Evolutionary conservation across 1,140 invertebrate genomes (phyloP), one percentile per base, ranked within the genome.

Genomic region (Riptortus pedestris): DNA sequence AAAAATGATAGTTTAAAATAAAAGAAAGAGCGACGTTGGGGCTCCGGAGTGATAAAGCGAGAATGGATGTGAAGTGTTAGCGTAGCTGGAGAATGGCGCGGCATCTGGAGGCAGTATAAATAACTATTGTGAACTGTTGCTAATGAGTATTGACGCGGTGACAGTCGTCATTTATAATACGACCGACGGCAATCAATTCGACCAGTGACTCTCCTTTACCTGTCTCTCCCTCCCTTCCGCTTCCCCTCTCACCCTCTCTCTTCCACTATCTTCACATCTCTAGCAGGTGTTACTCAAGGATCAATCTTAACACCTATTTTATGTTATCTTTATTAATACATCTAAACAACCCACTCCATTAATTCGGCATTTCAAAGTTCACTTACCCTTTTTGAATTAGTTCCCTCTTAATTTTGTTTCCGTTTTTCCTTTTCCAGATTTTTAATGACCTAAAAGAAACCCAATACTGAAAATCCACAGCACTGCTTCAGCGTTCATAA

Each of bases 71-170:
- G 31, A 14, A 38, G 31, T 38, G 31, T 38, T 38, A 14, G 31
- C n/a, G n/a, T n/a, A n/a, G 31, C 31, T 38, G 31, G 31, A 38
- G 31, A 14, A 5, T 7, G 5, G 14, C 31, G 14, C 5, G 5
- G 31, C 5, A 7, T 5, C 14, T 7, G 31, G 5, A 14, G 31
- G 5, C 20, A 55, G 51, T 55, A 59, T 59, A 59, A 59, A 59
- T 59, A 59, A 31, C 57, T 24, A 59, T 59, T 59, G 57, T 59
- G 28, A 38, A 38, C 16, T 38, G n/a, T 33, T n/a, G 57, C 57
- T 59, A 59, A 59, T 59, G 57, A 59, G 57, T 59, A 59, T 38
- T 59, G 57, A 59, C 31, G 57, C 31, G 33, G 33, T 59, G 57
- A 59, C 57, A 59, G 57, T 38, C 22, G 33, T 59, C 57, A 59